Base-by-base conservation (phyloP, 2,888 invertebrate genomes). In the Rhorus exstirpatorius region DNA sequence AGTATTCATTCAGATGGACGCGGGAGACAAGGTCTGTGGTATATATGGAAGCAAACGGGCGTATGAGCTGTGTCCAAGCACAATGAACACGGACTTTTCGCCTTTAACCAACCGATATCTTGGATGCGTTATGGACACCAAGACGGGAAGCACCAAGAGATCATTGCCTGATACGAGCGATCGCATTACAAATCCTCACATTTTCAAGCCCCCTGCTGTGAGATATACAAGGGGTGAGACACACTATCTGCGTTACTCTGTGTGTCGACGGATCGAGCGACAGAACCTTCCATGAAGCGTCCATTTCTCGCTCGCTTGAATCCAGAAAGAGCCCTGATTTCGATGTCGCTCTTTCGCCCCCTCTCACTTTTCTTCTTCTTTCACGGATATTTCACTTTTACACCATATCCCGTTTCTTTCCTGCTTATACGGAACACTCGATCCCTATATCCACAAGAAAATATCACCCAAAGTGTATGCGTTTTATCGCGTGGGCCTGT, bases 1-100 rank as follows among this genome's bases (percentile, higher is more conserved):
- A 90, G 89, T 86, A 86, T 87, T 88, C 89, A 87, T 89, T 88
- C 86, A 77, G 89, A 89, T 88, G 87, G 86, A 86, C 86, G 38
- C 38, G 51, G 14, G 1, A 85, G 79, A 81, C 82, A 70, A 76
- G 86, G 86, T 86, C 87, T 84, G 85, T 81, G 60, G 53, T 85
- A 87, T 88, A 87, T 81, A 83, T 78, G 75, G 83, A 61, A 84
- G 81, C 85, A n/a, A n/a, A n/a, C n/a, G n/a, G n/a, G n/a, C n/a
- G n/a, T n/a, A n/a, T n/a, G n/a, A n/a, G n/a, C n/a, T n/a, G n/a
- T n/a, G n/a, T n/a, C n/a, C n/a, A n/a, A n/a, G n/a, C n/a, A n/a
- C n/a, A n/a, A n/a, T n/a, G n/a, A n/a, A n/a, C n/a, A n/a, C n/a
- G n/a, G n/a, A n/a, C n/a, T n/a, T n/a, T n/a, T n/a, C n/a, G n/a